A percentile compares a stretch with the other conserved stretches of the same genome.
Conservation (phyloP, 1,140 invertebrate genomes). For the Tribolium castaneum region DNA sequence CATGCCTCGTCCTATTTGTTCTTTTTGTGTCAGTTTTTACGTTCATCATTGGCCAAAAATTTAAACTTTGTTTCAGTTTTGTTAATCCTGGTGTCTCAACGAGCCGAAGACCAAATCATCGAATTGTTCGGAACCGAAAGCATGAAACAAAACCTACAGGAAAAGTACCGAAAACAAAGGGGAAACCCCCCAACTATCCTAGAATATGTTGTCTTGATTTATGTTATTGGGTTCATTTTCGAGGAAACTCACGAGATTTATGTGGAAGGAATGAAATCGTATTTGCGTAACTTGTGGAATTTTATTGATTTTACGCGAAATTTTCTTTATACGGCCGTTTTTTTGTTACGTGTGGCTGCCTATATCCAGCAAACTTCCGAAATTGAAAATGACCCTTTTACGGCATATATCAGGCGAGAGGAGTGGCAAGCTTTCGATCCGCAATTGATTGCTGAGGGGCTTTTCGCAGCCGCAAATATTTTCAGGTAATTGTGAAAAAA, state of each 20-base stretch:
- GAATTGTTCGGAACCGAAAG: conserved; percentile 76
- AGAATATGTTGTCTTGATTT: conserved; percentile 81
- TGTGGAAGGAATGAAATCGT: conserved; percentile 83
- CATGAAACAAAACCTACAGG: conserved; percentile 71
- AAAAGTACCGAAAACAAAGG: conserved; percentile 75
- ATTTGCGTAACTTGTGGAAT: conserved; percentile 95
- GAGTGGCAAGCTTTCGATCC: conserved; percentile 94
- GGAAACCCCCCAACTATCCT: conserved; percentile 82
- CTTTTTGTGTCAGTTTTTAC: conserved; percentile 77
- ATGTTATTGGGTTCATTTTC: conserved; percentile 88
- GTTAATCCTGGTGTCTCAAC: conserved; percentile 87
- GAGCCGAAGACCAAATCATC: conserved; percentile 81
- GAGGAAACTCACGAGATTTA: conserved; percentile 92
- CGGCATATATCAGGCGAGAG: conserved; percentile 81
- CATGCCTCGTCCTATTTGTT: conserved; percentile 93
- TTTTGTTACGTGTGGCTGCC: conserved; percentile 79
- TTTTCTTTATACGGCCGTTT: conserved; percentile 83
- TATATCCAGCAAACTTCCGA: conserved; percentile 79
- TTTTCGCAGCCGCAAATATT: conserved; percentile 95
- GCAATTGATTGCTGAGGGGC: conserved; percentile 92
- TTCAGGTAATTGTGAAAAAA: too few relatives aligned
- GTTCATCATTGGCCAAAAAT: not conserved
- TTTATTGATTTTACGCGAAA: conserved; percentile 95
- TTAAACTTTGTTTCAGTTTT: conserved; percentile 70
- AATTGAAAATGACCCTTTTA: conserved; percentile 72